Conservation (phyloP, 2,797 vertebrate species). For the Pristis pectinata region DNA sequence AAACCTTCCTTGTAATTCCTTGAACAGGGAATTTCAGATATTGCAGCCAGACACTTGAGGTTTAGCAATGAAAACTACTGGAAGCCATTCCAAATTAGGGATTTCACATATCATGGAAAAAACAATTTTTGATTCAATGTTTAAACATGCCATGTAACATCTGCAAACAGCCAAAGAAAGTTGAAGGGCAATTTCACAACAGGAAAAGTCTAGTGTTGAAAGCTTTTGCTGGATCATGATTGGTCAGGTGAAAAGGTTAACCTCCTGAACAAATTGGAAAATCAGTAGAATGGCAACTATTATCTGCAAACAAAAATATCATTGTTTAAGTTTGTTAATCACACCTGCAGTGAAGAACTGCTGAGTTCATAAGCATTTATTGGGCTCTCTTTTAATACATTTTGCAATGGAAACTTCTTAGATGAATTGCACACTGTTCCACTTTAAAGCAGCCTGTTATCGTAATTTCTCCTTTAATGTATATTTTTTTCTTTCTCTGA, state of each 20-base stretch:
- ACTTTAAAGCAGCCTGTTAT: background rate
- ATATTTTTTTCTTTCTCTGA: background rate
- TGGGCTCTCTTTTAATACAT: background rate
- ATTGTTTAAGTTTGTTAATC: background rate
- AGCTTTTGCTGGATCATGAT: background rate
- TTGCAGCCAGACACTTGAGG: background rate
- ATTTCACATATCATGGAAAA: background rate
- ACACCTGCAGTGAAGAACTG: background rate
- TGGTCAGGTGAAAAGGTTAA: constrained; percentile 11
- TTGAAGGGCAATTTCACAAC: constrained; percentile 4
- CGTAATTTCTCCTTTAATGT: constrained; percentile 19
- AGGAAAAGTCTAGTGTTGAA: background rate
- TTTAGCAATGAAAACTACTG: background rate
- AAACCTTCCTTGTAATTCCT: background rate
- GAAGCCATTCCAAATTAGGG: background rate
- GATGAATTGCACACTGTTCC: background rate
- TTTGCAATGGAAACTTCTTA: background rate
- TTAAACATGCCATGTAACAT: background rate
- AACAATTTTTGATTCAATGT: background rate
- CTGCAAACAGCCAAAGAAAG: background rate
- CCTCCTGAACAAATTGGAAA: background rate
- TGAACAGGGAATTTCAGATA: background rate
- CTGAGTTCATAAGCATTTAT: background rate
- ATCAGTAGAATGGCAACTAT: background rate
- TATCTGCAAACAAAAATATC: background rate